A percentile compares a stretch with the other conserved stretches of the same genome.
phyloP scores from a whole-genome alignment of 1,140 invertebrate species.

The Acromyrmex heyeri region DNA sequence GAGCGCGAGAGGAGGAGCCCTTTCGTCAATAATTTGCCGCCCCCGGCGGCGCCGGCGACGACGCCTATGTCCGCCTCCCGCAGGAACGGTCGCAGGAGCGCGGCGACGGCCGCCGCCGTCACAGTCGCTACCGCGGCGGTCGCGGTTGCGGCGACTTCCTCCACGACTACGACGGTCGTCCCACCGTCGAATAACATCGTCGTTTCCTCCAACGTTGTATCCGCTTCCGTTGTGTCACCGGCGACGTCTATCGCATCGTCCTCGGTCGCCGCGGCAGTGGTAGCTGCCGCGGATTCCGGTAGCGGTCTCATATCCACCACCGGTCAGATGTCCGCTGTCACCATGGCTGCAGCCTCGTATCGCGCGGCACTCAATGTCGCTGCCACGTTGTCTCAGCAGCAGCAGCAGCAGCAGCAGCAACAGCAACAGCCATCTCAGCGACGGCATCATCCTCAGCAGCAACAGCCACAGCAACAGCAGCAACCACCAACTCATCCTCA shows the following conservation, averaged over 20 bases:
- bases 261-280: slow-evolving; percentile 63
- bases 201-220: slow-evolving; percentile 40
- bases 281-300: slow-evolving; percentile 54
- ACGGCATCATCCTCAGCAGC: slow-evolving; percentile 81
- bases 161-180: slow-evolving; percentile 70
- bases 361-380: slow-evolving; percentile 72
- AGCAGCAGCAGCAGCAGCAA: slow-evolving; percentile 53
- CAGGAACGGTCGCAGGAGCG: slow-evolving; percentile 68
- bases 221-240: slow-evolving; percentile 46
- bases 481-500: slow-evolving; percentile 79
- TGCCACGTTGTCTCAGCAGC: slow-evolving; percentile 68
- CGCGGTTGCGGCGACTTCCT: slow-evolving; percentile 60
- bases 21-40: slow-evolving; percentile 91
- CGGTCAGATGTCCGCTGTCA: slow-evolving; percentile 66
- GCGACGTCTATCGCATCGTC: slow-evolving; percentile 31
- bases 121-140: slow-evolving; percentile 54
- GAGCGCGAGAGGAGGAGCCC: slow-evolving; percentile 92
- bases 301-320: slow-evolving; percentile 59
- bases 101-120: slow-evolving; percentile 35
- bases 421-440: slow-evolving; percentile 72
- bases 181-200: slow-evolving; percentile 40
- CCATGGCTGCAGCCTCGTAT: slow-evolving; percentile 70
- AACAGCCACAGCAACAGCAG: slow-evolving; percentile 69
- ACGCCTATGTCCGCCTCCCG: slow-evolving; percentile 73
- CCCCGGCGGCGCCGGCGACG: slow-evolving; percentile 76